A percentile compares a stretch with the other conserved stretches of the same genome.
phyloP scores from a whole-genome alignment of 2,797 vertebrate genomes.

The Chloroceryle inda region DNA sequence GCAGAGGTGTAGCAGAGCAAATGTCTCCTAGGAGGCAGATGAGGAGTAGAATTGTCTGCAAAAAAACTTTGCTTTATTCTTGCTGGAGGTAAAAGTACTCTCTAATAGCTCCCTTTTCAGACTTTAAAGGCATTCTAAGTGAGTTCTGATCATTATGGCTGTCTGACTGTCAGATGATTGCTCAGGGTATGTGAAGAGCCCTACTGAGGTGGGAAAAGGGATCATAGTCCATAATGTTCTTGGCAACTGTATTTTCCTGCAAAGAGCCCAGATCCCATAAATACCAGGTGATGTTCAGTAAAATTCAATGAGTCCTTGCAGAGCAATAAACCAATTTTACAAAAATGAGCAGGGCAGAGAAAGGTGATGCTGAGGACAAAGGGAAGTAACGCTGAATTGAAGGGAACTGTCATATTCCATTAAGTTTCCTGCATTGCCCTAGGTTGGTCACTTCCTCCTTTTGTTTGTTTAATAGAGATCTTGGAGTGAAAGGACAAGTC shows the following conservation, averaged over 20 bases:
- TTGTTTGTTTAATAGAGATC: conserved; percentile 11
- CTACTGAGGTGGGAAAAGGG: background rate
- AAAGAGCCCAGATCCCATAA: background rate
- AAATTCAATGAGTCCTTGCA: background rate
- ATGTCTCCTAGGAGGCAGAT: background rate
- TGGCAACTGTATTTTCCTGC: background rate
- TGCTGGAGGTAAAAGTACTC: background rate
- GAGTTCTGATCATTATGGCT: background rate
- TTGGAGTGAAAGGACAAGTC: background rate
- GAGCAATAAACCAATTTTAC: background rate
- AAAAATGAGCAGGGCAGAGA: background rate
- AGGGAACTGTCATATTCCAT: conserved; percentile 7
- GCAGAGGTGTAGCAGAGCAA: background rate
- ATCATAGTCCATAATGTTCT: background rate
- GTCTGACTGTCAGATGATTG: background rate
- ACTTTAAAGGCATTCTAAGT: background rate
- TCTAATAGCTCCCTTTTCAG: background rate
- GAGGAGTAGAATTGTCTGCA: background rate
- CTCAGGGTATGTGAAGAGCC: background rate
- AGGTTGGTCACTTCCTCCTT: conserved; percentile 40
- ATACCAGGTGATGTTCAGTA: background rate
- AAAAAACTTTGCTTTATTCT: background rate
- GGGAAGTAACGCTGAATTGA: conserved; percentile 36
- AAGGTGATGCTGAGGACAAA: background rate
- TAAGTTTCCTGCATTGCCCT: conserved; percentile 20